Evolutionary conservation across 2,113 vertebrate genomes (phyloP), one percentile per base, ranked within the genome.

Genomic region (Junco hyemalis): DNA sequence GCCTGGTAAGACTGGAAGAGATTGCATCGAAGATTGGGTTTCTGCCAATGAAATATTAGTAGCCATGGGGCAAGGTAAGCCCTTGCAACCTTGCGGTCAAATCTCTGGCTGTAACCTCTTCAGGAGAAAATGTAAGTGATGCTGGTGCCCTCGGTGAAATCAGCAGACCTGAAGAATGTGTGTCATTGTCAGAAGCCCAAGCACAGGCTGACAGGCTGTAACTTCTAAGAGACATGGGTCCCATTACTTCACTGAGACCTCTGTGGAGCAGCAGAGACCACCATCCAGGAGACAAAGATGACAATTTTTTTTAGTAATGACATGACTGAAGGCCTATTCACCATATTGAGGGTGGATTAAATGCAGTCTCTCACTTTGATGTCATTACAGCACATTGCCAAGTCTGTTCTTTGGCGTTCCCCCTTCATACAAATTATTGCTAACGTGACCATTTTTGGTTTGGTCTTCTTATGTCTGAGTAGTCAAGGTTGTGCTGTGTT

Each of bases 141-240:
- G 54, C 60, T 84, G 35, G 8, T 92, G 94, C 64, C 91, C 94
- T 88, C 78, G 72, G 60, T 95, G 91, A 95, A 94, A 48, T 94
- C 86, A 95, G 83, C 76, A 88, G 94, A 93, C 92, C 83, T 86
- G 76, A 86, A 73, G 72, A 78, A 83, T 10, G 1, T 86, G 64
- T 42, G 70, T 86, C 86, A 86, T 29, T 92, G 76, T 90, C 91
- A 94, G 88, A 92, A 92, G 45, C 60, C 50, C 54, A 88, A 66
- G 88, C 79, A 63, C 29, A 54, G 2, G 1, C 38, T 90, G 88
- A 78, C 91, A 90, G 86, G 86, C 82, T 22, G 47, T 91, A 81
- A 86, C 69, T 88, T 90, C 82, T 66, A 68, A 63, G 76, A 83
- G 94, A 66, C 86, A 45, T 26, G 20, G 54, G 12, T 92, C 88